Base-by-base conservation (phyloP, 2,797 vertebrate species). In the Phataginus tetradactyla region DNA sequence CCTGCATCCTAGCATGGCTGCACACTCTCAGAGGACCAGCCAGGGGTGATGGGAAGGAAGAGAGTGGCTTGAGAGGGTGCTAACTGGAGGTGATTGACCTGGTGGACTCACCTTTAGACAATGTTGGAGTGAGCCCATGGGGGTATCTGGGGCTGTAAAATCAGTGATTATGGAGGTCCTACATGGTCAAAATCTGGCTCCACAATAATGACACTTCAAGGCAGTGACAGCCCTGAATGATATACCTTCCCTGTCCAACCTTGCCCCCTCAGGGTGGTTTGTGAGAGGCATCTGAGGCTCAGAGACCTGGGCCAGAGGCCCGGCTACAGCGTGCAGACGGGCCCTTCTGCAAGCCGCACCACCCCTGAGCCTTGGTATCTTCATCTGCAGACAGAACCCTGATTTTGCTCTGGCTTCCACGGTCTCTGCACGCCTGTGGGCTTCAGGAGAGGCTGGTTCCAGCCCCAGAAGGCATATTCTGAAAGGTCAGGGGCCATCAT, bases 1-100 rank as follows among this genome's bases (percentile, higher is more conserved):
- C 37, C 37, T 21, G 75, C 21, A 37, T 12, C 74, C 88, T 11
- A 11, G 34, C 1, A 10, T 61, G 20, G 32, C 0, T 0, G 39
- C n/a, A 51, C 12, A 1, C 45, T 34, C 87, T 23, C 1, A 14
- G 80, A 51, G 32, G 32, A 86, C 49, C 2, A 74, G 39, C 49
- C 10, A 1, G 0, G 61, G 37, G 49, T 45, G 74, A 45, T 7
- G 3, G 39, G 39, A 66, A 80, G 25, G 66, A 72, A 42, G 23
- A 51, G 15, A 25, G 39, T 0, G 0, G 4, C 0, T 4, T 1
- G 12, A 21, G 4, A 29, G 13, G 71, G 7, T 45, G 42, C 42
- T 45, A 45, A 45, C 42, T 11, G 42, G 45, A 3, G 9, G 39
- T 34, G 59, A 61, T 20, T 20, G 29, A 55, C 14, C 25, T 13